These are phyloP conservation scores for Pammene fasciana DNA, from an alignment of 2,888 invertebrate genomes.

Conservation along the genomic window DNA sequence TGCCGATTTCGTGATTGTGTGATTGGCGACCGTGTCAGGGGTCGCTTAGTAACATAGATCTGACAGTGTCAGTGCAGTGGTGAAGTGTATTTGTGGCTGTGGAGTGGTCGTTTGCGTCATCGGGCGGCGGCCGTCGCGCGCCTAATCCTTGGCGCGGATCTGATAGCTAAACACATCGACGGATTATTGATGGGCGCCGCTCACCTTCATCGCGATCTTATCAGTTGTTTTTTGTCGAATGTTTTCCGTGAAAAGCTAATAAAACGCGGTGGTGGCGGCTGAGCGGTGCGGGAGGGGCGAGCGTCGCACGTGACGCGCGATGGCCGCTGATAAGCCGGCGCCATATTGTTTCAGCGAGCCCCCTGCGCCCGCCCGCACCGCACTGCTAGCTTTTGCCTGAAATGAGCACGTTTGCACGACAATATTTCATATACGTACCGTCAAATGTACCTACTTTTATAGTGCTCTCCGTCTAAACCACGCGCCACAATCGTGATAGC, in stretches of 20 bases:
- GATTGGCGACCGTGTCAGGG: constrained; percentile 18
- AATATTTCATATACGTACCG: constrained; percentile 44
- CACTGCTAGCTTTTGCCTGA: constrained; percentile 48
- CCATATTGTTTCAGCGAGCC: constrained; percentile 73
- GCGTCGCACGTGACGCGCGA: constrained; percentile 64
- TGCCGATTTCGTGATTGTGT: constrained; percentile 23
- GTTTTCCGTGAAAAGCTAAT: constrained; percentile 78
- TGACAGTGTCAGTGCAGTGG: constrained; percentile 30
- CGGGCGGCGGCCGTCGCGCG: constrained; percentile 30
- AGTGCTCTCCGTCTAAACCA: constrained; percentile 33
- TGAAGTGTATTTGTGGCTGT: constrained; percentile 33
- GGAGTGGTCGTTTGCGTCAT: constrained; percentile 38
- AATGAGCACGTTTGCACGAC: constrained; percentile 47
- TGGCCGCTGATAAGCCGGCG: constrained; percentile 66
- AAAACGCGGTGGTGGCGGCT: constrained; percentile 49
- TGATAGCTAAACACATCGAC: constrained; percentile 54
- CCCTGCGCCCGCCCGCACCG: constrained; percentile 44
- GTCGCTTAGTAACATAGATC: constrained; percentile 11
- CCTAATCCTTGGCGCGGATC: constrained; percentile 39
- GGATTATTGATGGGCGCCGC: constrained; percentile 76
- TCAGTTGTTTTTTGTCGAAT: constrained; percentile 77
- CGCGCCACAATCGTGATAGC: constrained; percentile 28
- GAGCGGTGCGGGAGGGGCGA: constrained; percentile 53
- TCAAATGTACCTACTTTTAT: constrained; percentile 1
- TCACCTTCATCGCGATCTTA: constrained; percentile 76